Evolutionary conservation across 2,888 invertebrate genomes (phyloP).

Genomic region (Acleris holmiana): DNA sequence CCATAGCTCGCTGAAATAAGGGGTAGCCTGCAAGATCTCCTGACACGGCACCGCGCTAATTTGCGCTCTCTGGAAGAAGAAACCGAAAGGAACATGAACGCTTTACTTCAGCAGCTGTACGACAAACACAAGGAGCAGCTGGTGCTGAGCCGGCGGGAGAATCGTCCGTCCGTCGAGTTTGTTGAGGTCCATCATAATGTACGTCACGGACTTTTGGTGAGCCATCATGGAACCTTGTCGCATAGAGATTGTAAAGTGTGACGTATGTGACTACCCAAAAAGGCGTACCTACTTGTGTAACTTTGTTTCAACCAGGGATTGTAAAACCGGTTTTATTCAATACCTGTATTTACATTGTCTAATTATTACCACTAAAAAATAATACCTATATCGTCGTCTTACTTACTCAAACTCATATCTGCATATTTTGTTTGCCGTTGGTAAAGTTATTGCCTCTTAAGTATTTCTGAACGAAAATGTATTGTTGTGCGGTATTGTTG

Average conservation of each 20-base stretch:
- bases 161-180: conserved; percentile 44
- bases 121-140: conserved; percentile 64
- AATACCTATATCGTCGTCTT: no score
- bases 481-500: no score
- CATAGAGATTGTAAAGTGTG: not conserved
- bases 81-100: conserved; percentile 43
- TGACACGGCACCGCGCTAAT: conserved; percentile 52
- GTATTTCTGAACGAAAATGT: no score
- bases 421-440: no score
- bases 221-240: not conserved
- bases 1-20: conserved; percentile 48
- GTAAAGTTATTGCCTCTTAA: no score
- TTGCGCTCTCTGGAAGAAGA: conserved; percentile 44
- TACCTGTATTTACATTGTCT: no score
- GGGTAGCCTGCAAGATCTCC: conserved; percentile 60
- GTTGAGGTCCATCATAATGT: conserved; percentile 56
- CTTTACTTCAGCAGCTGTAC: conserved; percentile 56
- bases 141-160: conserved; percentile 46
- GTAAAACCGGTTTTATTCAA: no score
- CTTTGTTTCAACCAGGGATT: no score
- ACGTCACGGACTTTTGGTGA: not conserved
- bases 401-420: no score
- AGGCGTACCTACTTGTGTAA: no score
- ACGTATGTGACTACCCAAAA: no score
- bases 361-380: no score